Base-by-base conservation (phyloP, 2,888 invertebrate genomes). In the Lottia scabra region DNA sequence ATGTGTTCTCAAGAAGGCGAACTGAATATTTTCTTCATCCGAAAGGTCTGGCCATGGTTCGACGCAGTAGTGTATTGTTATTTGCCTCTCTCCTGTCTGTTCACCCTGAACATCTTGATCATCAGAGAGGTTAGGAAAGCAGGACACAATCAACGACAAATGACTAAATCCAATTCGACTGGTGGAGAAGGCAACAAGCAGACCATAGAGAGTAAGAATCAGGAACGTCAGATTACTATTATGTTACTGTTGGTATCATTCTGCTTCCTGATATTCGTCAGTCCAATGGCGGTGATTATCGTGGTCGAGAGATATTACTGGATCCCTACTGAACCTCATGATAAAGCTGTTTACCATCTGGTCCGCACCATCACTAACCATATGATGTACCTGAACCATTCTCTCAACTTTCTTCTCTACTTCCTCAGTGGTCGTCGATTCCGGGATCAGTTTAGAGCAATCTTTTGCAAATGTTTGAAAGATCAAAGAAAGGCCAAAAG, bases 361-460 rank as follows among this genome's bases (percentile, higher is more conserved):
- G 66, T 67, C 2, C 67, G 72, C 16, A 75, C 70, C 38, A 63
- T 75, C 5, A 38, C 63, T 44, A 72, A 75, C 66, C 72, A 75
- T 63, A 56, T 75, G 64, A 56, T 67, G 70, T 75, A 75, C 67
- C 72, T 72, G 65, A 75, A 75, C 70, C 75, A 75, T 62, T 67
- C 70, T 64, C 23, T 75, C 15, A 75, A 72, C 63, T 75, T 75
- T 44, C 63, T 72, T n/a, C 75, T 75, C 38, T 75, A 75, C 68
- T 72, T 69, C 63, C 62, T 74, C 46, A 71, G 74, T 26, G 73
- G 69, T 4, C 62, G 66, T 43, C 48, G 69, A 30, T 73, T 73
- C 67, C 56, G 73, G n/a, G 44, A 65, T 43, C 65, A 71, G 62
- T 56, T 71, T 45, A 48, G 23, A 5, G 27, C 43, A 2, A 44